Evolutionary conservation across 2,888 invertebrate species (phyloP).

Genomic region (Iselma pallidipennis): DNA sequence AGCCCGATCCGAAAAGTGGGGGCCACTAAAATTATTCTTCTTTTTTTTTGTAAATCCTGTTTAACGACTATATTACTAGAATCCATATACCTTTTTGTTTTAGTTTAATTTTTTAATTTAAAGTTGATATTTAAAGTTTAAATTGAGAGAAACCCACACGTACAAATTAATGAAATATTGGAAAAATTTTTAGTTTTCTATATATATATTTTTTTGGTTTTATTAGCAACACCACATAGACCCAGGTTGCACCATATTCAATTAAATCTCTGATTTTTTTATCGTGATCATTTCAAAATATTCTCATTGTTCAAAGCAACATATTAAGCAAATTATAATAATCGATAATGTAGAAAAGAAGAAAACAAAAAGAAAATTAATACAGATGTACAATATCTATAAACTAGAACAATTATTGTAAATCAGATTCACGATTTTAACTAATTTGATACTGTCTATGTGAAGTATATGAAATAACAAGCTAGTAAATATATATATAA

Average conservation of each 20-base stretch:
- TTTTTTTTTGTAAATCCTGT: constrained; percentile 24
- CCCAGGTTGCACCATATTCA: constrained; percentile 24
- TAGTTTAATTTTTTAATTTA: constrained; percentile 33
- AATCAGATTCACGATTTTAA: constrained; percentile 39
- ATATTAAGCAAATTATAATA: constrained; percentile 23
- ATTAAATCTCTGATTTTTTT: not conserved
- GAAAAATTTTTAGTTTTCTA: constrained; percentile 17
- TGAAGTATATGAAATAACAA: constrained; percentile 46
- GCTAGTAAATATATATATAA: constrained; percentile 47
- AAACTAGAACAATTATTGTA: constrained; percentile 39
- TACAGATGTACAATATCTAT: constrained; percentile 27
- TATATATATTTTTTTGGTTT: constrained; percentile 7
- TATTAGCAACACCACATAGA: constrained; percentile 37
- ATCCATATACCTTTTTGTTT: constrained; percentile 52
- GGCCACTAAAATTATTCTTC: constrained; percentile 49
- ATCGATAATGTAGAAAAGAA: constrained; percentile 2
- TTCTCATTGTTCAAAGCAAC: constrained; percentile 26
- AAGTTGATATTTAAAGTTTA: constrained; percentile 41
- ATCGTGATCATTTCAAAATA: constrained; percentile 8
- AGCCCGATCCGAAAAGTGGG: constrained; percentile 55
- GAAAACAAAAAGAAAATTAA: constrained; percentile 5
- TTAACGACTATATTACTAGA: constrained; percentile 48
- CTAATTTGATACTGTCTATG: constrained; percentile 42
- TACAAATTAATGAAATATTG: constrained; percentile 43
- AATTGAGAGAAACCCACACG: constrained; percentile 47